A percentile compares a stretch with the other conserved stretches of the same genome.
phyloP scores from a whole-genome alignment of 1,140 invertebrate species.

The Galleria mellonella region DNA sequence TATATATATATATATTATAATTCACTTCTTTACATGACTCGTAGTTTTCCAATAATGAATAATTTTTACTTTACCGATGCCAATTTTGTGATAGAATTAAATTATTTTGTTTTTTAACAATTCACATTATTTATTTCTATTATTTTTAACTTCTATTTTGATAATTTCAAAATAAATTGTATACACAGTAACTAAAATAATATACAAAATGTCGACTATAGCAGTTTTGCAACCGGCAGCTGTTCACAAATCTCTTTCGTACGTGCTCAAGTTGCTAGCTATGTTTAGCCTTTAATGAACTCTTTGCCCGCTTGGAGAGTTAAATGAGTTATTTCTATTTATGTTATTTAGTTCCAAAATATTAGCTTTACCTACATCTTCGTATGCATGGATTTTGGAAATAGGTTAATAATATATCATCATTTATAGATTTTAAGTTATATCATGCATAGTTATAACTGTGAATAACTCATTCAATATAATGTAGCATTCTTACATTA shows the following conservation, averaged over 20 bases:
- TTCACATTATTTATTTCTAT: too few species aligned
- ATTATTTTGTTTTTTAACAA: too few species aligned
- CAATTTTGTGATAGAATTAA: too few species aligned
- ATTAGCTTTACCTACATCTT: too few species aligned
- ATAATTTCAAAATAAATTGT: neutral
- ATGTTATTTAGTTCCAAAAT: too few species aligned
- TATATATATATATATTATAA: too few species aligned
- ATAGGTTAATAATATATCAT: neutral
- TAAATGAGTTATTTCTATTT: neutral
- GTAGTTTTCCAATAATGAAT: too few species aligned
- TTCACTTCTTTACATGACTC: too few species aligned
- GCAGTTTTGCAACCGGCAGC: neutral
- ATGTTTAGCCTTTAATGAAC: constrained; percentile 3
- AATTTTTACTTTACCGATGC: too few species aligned
- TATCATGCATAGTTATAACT: neutral
- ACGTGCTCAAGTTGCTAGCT: constrained; percentile 1
- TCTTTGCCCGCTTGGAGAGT: neutral
- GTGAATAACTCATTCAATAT: too few species aligned
- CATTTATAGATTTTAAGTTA: neutral
- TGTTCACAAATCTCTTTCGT: constrained; percentile 3
- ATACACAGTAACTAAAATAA: neutral
- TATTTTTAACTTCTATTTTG: too few species aligned
- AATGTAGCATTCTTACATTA: too few species aligned
- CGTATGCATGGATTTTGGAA: neutral
- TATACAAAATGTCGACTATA: neutral